Percentiles rank a stretch among this genome's conserved stretches.
phyloP scores from a whole-genome alignment of 2,113 vertebrate genomes.

The Blennius ocellaris region DNA sequence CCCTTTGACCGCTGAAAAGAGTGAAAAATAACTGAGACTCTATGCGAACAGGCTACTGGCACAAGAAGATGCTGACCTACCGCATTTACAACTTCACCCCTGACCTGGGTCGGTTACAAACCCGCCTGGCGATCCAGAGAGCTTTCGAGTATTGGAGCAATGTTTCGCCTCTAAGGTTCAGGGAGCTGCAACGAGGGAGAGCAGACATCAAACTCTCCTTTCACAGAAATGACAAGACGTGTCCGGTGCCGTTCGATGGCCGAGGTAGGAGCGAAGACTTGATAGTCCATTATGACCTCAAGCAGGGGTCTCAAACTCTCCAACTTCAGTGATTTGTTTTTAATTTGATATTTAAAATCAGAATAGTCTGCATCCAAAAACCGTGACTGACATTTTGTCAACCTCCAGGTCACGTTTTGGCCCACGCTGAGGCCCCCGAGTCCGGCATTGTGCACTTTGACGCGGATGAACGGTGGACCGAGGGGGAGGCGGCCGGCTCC shows the following conservation, averaged over 20 bases:
- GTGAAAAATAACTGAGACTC: background rate
- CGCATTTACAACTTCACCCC: constrained; percentile 84
- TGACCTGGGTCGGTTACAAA: constrained; percentile 72
- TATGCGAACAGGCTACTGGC: constrained; percentile 83
- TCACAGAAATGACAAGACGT: constrained; percentile 79
- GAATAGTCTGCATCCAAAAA: too few relatives aligned
- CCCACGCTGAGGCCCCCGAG: constrained; percentile 89
- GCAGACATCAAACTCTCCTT: constrained; percentile 89
- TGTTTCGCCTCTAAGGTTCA: constrained; percentile 84
- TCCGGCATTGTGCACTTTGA: constrained; percentile 89
- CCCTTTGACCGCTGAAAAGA: background rate
- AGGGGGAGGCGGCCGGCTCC: constrained; percentile 79
- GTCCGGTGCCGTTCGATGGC: constrained; percentile 81
- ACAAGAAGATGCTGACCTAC: constrained; percentile 86
- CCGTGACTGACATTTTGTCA: too few relatives aligned
- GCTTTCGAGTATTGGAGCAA: constrained; percentile 89
- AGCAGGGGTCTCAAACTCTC: too few relatives aligned
- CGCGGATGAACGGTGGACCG: constrained; percentile 87
- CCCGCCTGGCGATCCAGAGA: constrained; percentile 77
- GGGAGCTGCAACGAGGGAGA: constrained; percentile 77
- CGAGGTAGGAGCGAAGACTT: constrained; percentile 59
- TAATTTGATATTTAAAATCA: too few relatives aligned
- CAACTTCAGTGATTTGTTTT: too few relatives aligned
- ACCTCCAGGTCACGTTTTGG: constrained; percentile 83
- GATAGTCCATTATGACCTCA: too few relatives aligned